A percentile compares a stretch with the other conserved stretches of the same genome.
phyloP scores from a whole-genome alignment of 2,888 invertebrate species.

The Tetranychus truncatus region DNA sequence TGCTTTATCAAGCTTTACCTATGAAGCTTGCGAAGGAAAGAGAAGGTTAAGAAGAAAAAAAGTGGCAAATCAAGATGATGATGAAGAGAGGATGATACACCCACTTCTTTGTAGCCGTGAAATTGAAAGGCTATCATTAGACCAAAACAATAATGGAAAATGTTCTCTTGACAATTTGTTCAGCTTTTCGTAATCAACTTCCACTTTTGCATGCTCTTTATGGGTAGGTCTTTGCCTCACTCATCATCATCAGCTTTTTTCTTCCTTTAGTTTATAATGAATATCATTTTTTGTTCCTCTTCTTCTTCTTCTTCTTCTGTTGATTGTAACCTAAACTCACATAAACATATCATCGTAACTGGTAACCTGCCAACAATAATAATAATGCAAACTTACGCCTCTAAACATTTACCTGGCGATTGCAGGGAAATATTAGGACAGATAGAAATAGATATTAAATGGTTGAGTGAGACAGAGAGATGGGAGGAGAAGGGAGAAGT shows the following conservation, averaged over 20 bases:
- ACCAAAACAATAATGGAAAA: background rate
- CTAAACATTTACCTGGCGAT: background rate
- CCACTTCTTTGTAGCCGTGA: constrained; percentile 1
- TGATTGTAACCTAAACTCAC: background rate
- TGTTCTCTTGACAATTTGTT: background rate
- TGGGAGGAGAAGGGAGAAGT: background rate
- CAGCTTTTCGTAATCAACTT: background rate
- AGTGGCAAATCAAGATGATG: background rate
- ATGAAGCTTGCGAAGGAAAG: too few relatives aligned
- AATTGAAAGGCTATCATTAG: background rate
- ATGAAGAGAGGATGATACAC: background rate
- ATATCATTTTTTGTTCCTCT: too few relatives aligned
- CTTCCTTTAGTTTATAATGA: background rate
- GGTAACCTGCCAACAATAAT: background rate
- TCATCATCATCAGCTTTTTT: background rate
- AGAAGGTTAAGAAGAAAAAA: background rate
- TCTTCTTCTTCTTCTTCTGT: too few relatives aligned
- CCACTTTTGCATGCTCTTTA: background rate
- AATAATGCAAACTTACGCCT: background rate
- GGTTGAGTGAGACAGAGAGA: background rate
- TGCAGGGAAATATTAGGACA: background rate
- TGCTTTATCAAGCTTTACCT: too few relatives aligned
- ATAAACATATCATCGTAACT: background rate
- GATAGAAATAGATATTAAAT: background rate
- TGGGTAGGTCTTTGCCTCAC: background rate